Percentiles rank a stretch among this genome's conserved stretches.
phyloP scores from a whole-genome alignment of 2,888 invertebrate genomes.

The Nomada lathburiana region DNA sequence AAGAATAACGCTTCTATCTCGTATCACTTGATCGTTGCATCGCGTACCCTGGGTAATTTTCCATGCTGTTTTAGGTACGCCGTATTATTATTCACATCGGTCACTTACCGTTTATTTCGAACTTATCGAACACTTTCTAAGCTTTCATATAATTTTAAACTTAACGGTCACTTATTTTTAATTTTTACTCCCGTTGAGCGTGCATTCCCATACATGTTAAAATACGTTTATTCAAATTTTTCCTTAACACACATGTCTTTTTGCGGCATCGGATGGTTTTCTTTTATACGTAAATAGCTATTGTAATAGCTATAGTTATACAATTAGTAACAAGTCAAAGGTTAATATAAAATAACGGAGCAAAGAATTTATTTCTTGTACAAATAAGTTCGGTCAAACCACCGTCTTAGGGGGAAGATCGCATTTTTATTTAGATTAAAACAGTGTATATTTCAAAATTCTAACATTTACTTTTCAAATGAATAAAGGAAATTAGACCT shows the following conservation, averaged over 20 bases:
- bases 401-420: background rate
- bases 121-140: conserved; percentile 14
- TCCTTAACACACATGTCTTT: background rate
- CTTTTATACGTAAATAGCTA: background rate
- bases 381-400: background rate
- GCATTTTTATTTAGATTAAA: background rate
- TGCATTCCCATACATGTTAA: background rate
- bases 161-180: background rate
- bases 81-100: conserved; percentile 20
- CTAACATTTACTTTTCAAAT: background rate
- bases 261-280: background rate
- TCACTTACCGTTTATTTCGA: conserved; percentile 25
- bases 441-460: background rate
- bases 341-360: background rate
- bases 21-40: conserved; percentile 36
- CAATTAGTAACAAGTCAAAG: background rate
- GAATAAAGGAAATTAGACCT: background rate
- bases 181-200: background rate
- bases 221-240: background rate
- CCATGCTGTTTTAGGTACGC: conserved; percentile 31
- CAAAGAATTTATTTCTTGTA: background rate
- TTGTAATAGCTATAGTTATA: background rate
- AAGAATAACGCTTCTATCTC: conserved; percentile 43
- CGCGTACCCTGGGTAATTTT: conserved; percentile 50
- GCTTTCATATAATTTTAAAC: conserved; percentile 6